These are phyloP conservation scores for Delichon dasypus DNA, from an alignment of 2,797 vertebrate species.

Conservation along the genomic window DNA sequence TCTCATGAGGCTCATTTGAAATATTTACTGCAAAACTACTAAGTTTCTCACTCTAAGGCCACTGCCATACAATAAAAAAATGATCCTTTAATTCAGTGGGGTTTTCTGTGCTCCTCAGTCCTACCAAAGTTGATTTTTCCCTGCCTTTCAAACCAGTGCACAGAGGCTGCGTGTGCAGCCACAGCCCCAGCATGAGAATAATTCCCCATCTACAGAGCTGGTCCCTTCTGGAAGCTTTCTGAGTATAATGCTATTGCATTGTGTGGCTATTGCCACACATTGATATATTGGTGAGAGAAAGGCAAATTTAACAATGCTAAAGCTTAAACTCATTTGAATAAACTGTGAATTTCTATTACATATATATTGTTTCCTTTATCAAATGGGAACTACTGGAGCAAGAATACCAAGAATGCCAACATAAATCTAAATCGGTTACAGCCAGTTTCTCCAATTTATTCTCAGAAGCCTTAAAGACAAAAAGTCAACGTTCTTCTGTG, in stretches of 20 bases:
- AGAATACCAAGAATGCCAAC: constrained; percentile 37
- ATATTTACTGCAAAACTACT: neutral
- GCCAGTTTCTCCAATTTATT: constrained; percentile 36
- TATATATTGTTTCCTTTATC: constrained; percentile 68
- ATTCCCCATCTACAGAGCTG: neutral
- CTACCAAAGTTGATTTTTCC: neutral
- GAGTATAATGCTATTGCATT: neutral
- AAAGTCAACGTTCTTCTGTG: constrained; percentile 31
- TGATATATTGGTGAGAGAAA: constrained; percentile 53
- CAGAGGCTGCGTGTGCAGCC: neutral
- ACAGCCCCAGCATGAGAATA: constrained; percentile 20
- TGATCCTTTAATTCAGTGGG: neutral
- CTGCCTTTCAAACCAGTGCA: neutral
- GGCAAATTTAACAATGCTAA: constrained; percentile 49
- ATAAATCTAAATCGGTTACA: constrained; percentile 56
- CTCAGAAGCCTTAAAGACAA: constrained; percentile 24
- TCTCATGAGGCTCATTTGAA: neutral
- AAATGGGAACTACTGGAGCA: constrained; percentile 58
- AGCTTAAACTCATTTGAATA: constrained; percentile 48
- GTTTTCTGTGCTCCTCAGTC: neutral
- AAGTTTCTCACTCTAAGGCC: neutral
- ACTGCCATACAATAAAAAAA: neutral
- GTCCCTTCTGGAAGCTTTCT: neutral
- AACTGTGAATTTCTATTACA: constrained; percentile 57
- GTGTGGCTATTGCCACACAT: neutral